Percentiles rank a stretch among this genome's conserved stretches.
Conservation (phyloP, 2,797 vertebrate species). For the Poecilia velifera region DNA sequence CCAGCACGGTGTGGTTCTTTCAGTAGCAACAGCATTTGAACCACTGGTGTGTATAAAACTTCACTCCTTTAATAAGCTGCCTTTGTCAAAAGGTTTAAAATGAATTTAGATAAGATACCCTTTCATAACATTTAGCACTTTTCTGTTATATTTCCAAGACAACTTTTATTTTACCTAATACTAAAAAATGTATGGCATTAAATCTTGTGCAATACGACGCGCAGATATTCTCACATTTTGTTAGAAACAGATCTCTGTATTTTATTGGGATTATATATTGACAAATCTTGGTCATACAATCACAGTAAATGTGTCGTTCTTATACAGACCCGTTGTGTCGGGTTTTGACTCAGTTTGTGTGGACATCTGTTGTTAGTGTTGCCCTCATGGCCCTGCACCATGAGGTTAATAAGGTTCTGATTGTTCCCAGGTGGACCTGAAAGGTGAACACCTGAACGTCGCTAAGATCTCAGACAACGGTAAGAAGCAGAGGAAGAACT, state of each 20-base stretch:
- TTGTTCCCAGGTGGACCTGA: conserved; percentile 80
- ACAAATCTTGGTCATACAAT: no score
- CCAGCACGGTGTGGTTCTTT: conserved; percentile 54
- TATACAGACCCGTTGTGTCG: no score
- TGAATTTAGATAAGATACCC: background rate
- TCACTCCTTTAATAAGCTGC: no score
- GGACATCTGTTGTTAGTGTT: no score
- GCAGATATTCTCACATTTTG: background rate
- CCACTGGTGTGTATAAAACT: conserved; percentile 40
- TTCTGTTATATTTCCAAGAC: background rate
- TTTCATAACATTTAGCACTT: background rate
- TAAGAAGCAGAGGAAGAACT: conserved; percentile 95
- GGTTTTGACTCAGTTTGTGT: no score
- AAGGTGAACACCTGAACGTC: conserved; percentile 91
- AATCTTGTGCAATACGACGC: background rate
- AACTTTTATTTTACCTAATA: background rate
- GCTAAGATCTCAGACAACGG: conserved; percentile 93
- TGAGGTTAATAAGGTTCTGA: background rate
- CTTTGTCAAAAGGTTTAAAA: background rate
- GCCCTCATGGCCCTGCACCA: background rate
- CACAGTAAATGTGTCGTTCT: no score
- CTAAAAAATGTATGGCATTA: background rate
- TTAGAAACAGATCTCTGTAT: background rate
- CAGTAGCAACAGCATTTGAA: conserved; percentile 8
- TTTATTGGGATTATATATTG: background rate